phyloP scores from a whole-genome alignment of 1,140 invertebrate genomes.

The Rhagoletis zephyria region DNA sequence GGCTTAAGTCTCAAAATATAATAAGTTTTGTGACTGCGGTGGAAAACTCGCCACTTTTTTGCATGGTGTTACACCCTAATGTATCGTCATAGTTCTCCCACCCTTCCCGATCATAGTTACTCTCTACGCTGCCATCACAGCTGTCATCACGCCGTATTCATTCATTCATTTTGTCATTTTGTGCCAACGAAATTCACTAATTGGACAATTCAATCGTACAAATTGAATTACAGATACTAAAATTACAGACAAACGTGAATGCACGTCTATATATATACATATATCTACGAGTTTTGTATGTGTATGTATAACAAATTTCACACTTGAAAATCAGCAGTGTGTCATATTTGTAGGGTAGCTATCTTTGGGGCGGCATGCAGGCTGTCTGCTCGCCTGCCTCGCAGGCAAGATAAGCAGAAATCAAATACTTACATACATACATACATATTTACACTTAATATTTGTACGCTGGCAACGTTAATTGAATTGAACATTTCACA shows the following conservation, averaged over 20 bases:
- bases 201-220: constrained; percentile 52
- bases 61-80: no score
- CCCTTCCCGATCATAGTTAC: background rate
- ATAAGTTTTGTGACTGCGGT: no score
- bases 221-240: constrained; percentile 50
- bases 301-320: constrained; percentile 3
- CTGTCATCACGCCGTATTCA: constrained; percentile 10
- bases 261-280: background rate
- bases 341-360: background rate
- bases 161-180: constrained; percentile 46
- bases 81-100: background rate
- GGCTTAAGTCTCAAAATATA: no score
- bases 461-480: background rate
- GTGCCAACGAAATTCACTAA: constrained; percentile 37
- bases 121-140: background rate
- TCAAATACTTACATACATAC: background rate
- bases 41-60: no score
- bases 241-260: constrained; percentile 23
- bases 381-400: background rate
- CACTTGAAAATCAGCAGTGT: background rate
- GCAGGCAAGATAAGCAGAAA: background rate
- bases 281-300: background rate
- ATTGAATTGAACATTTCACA: constrained; percentile 42
- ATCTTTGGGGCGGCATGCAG: background rate
- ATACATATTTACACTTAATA: background rate